A percentile compares a stretch with the other conserved stretches of the same genome.
These are phyloP conservation scores for Hyphantria cunea DNA, from an alignment of 1,140 invertebrate species.

Conservation along the genomic window DNA sequence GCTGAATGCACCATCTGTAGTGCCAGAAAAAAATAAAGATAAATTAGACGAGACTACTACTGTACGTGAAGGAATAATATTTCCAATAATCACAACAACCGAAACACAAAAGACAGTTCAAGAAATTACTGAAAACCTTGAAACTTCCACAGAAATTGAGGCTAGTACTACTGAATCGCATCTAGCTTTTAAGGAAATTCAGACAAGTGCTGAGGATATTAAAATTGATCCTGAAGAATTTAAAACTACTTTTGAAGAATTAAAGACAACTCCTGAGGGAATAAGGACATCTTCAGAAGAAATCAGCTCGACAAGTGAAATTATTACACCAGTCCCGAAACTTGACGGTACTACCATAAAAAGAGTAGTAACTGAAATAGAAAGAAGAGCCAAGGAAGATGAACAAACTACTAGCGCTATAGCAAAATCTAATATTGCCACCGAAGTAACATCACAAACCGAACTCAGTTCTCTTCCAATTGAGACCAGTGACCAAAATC, in stretches of 20 bases:
- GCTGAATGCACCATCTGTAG: constrained; percentile 54
- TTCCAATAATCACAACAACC: constrained; percentile 15
- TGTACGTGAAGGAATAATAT: constrained; percentile 6
- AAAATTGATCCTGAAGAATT: background rate
- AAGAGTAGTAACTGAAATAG: constrained; percentile 11
- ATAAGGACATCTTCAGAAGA: constrained; percentile 8
- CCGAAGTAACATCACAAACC: constrained; percentile 62
- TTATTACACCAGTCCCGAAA: constrained; percentile 20
- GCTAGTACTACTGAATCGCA: background rate
- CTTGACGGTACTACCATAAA: constrained; percentile 9
- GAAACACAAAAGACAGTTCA: constrained; percentile 13
- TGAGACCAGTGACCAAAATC: constrained; percentile 75
- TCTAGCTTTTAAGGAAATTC: background rate
- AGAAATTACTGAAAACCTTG: constrained; percentile 6
- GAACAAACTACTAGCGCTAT: constrained; percentile 49
- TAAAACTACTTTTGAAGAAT: constrained; percentile 1
- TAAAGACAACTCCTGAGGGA: background rate
- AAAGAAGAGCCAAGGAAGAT: constrained; percentile 29
- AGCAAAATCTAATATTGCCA: constrained; percentile 53
- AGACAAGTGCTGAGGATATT: background rate
- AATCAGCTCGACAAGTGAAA: constrained; percentile 28
- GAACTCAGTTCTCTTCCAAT: constrained; percentile 71
- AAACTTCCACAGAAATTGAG: constrained; percentile 6
- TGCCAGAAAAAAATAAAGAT: constrained; percentile 42
- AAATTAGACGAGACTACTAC: constrained; percentile 49